phyloP scores from a whole-genome alignment of 2,797 vertebrate genomes.

The Babyrousa celebensis region DNA sequence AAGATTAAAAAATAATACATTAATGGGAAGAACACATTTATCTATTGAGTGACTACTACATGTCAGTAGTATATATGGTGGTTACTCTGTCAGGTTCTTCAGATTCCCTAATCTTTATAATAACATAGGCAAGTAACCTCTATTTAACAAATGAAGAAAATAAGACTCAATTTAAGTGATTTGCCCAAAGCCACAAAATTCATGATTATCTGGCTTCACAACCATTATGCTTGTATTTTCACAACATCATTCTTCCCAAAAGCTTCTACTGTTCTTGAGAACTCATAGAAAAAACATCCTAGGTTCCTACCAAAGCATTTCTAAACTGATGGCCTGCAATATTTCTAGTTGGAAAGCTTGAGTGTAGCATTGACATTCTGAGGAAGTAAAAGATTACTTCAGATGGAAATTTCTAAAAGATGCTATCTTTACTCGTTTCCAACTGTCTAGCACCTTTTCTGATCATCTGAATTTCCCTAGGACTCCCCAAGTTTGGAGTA shows the following conservation, averaged over 20 bases:
- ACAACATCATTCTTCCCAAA: background rate
- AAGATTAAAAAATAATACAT: constrained; percentile 49
- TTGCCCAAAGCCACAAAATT: background rate
- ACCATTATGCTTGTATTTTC: background rate
- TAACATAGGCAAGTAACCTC: constrained; percentile 1
- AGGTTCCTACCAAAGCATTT: background rate
- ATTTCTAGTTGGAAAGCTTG: background rate
- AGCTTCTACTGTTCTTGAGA: background rate
- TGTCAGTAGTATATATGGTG: background rate
- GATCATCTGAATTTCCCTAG: background rate
- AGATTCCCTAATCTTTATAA: constrained; percentile 4
- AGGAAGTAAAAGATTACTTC: constrained; percentile 18
- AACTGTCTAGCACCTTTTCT: background rate
- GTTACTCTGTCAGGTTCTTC: background rate
- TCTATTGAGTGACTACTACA: background rate
- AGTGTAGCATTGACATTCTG: background rate
- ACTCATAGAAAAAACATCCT: background rate
- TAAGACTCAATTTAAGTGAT: constrained; percentile 13
- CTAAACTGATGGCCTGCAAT: background rate
- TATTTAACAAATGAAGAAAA: constrained; percentile 57
- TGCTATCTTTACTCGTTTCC: background rate
- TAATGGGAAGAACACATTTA: background rate
- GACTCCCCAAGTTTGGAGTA: background rate
- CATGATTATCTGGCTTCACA: background rate
- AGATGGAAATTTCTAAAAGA: constrained; percentile 9